Conservation (phyloP, 2,113 vertebrate species). For the Galbula dea region DNA sequence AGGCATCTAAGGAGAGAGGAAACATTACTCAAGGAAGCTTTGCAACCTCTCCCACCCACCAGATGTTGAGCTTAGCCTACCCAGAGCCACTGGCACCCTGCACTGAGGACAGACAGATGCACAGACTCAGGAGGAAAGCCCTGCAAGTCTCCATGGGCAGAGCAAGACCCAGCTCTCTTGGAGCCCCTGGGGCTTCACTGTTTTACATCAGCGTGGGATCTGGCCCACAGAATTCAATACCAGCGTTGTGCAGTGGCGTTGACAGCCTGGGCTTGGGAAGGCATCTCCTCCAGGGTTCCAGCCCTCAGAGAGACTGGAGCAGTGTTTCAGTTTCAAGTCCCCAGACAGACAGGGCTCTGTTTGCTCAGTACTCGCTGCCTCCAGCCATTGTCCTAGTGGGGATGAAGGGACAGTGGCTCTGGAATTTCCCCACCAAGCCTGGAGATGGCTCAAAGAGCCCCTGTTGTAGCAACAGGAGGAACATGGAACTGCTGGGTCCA, state of each 20-base stretch:
- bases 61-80: background rate
- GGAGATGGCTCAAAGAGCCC: background rate
- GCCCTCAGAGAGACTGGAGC: background rate
- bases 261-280: background rate
- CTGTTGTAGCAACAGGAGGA: background rate
- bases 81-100: background rate
- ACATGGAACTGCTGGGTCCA: background rate
- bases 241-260: background rate
- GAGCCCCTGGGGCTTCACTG: background rate
- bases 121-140: background rate
- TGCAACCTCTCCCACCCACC: background rate
- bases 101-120: accelerated
- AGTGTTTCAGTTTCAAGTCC: background rate
- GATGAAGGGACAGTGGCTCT: background rate
- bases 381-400: background rate
- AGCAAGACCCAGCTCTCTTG: background rate
- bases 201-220: background rate
- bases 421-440: background rate
- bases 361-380: background rate
- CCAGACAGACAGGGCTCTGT: slow-evolving; percentile 45
- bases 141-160: accelerated
- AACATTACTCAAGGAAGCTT: background rate
- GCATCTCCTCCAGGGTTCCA: background rate
- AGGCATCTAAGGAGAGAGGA: slow-evolving; percentile 84
- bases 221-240: slow-evolving; percentile 1